Conservation (phyloP, 1,140 invertebrate genomes). For the Nephotettix cincticeps region DNA sequence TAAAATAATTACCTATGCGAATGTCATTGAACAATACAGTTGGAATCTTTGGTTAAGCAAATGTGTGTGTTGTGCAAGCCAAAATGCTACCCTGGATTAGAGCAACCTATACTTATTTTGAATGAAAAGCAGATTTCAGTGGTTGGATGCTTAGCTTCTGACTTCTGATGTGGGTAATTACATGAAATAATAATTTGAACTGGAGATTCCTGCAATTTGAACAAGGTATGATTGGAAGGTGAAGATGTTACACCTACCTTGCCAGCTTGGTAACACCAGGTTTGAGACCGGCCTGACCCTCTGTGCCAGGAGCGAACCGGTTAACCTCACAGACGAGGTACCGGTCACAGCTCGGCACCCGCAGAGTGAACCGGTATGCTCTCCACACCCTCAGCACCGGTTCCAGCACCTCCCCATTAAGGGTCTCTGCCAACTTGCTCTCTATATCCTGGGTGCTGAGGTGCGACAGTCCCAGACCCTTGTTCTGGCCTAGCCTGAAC, state of each 20-base stretch:
- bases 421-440: constrained; percentile 70
- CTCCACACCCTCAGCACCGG: constrained; percentile 66
- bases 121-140: no score
- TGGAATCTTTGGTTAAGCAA: no score
- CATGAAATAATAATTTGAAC: no score
- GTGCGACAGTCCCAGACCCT: constrained; percentile 58
- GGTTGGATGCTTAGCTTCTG: no score
- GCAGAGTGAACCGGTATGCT: constrained; percentile 69
- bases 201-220: no score
- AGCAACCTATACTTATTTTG: no score
- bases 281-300: constrained; percentile 56
- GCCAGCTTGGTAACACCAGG: constrained; percentile 65
- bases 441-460: constrained; percentile 58
- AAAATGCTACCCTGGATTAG: no score
- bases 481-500: constrained; percentile 63
- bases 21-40: no score
- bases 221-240: no score
- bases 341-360: constrained; percentile 67
- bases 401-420: constrained; percentile 77
- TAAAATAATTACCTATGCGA: no score
- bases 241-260: constrained; percentile 41
- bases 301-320: constrained; percentile 51
- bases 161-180: no score
- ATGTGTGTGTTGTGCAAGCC: no score
- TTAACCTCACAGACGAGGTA: constrained; percentile 77